phyloP scores from a whole-genome alignment of 2,113 vertebrate genomes.

The Passer montanus region DNA sequence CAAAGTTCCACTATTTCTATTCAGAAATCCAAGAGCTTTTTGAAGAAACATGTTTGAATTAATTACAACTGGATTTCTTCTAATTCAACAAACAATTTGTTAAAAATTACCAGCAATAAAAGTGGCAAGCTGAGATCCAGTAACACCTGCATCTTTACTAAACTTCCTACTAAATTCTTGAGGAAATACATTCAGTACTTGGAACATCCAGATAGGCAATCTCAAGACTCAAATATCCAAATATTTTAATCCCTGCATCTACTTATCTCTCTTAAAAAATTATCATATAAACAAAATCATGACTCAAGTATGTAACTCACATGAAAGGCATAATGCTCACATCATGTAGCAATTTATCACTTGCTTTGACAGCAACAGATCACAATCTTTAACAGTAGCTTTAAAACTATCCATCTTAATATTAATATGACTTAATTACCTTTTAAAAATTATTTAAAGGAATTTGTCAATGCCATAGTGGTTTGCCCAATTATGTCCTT shows the following conservation, averaged over 20 bases:
- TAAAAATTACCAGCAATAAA: not conserved
- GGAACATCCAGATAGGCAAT: not conserved
- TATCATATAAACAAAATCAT: not conserved
- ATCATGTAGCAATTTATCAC: not conserved
- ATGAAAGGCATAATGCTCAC: not conserved
- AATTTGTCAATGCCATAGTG: not conserved
- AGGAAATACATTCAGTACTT: not conserved
- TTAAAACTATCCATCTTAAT: not conserved
- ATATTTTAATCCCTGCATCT: not conserved
- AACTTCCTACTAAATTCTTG: not conserved
- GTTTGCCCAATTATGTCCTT: not conserved
- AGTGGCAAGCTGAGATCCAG: not conserved
- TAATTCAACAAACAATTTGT: not conserved
- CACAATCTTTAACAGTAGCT: not conserved
- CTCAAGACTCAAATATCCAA: not conserved
- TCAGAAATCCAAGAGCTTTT: not conserved
- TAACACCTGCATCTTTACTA: not conserved
- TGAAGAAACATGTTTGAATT: not conserved
- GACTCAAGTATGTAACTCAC: not conserved
- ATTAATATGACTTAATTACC: not conserved
- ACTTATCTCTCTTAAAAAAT: not conserved
- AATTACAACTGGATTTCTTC: not conserved
- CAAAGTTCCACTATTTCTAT: not conserved
- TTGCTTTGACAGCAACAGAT: constrained; percentile 6
- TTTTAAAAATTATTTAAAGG: not conserved